phyloP scores from a whole-genome alignment of 2,888 invertebrate genomes.

The Nomada hirtipes region DNA sequence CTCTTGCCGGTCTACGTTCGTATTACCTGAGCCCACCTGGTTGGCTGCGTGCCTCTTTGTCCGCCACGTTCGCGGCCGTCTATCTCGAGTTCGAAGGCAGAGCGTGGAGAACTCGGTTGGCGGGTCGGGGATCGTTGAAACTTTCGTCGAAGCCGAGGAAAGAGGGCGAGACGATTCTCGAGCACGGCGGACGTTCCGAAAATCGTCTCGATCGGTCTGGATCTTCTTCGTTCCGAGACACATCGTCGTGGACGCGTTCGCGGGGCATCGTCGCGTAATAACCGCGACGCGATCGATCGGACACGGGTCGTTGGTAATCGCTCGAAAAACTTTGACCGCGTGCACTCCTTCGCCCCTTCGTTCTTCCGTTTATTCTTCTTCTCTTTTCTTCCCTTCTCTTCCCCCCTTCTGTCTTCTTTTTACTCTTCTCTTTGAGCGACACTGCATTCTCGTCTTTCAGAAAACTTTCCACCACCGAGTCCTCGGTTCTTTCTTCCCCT shows the following conservation, averaged over 20 bases:
- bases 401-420: background rate
- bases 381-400: no score
- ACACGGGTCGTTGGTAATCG: conserved; percentile 34
- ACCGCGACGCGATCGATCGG: conserved; percentile 38
- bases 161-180: conserved; percentile 13
- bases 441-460: background rate
- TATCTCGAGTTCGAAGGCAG: background rate
- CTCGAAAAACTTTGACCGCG: conserved; percentile 32
- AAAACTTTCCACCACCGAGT: background rate
- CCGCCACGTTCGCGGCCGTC: background rate
- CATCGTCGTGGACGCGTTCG: background rate
- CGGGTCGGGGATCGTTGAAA: conserved; percentile 8
- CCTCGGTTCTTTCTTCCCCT: conserved; percentile 13
- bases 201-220: conserved; percentile 29
- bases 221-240: background rate
- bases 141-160: conserved; percentile 37
- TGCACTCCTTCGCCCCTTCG: background rate
- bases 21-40: background rate
- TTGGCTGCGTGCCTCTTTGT: background rate
- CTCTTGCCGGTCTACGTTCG: conserved; percentile 17
- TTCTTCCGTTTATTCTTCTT: background rate
- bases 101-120: background rate
- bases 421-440: background rate
- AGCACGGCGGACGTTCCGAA: background rate
- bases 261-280: conserved; percentile 27